Evolutionary conservation across 2,113 vertebrate genomes (phyloP).

Genomic region (Gallinago paraguaiae): DNA sequence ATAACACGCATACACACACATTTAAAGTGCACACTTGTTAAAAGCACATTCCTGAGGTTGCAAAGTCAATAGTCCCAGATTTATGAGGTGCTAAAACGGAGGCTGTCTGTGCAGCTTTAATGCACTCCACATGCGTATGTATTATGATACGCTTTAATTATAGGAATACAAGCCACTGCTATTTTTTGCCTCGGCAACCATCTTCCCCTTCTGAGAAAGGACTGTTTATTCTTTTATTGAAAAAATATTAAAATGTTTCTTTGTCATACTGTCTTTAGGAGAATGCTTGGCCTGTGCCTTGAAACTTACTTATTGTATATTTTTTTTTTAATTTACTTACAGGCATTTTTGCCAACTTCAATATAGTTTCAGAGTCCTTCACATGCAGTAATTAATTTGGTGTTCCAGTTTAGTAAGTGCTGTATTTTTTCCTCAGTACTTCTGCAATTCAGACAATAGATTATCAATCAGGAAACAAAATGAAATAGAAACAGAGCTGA

Average conservation of each 20-base stretch:
- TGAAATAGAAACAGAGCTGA: not conserved
- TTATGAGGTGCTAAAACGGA: not conserved
- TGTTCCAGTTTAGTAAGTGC: not conserved
- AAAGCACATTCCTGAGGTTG: not conserved
- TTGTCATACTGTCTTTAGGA: not conserved
- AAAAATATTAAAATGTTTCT: not conserved
- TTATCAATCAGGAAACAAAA: not conserved
- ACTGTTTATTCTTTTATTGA: not conserved
- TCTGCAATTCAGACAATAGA: not conserved
- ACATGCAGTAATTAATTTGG: not conserved
- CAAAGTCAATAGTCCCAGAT: not conserved
- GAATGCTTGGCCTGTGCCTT: not conserved
- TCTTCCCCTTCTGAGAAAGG: not conserved
- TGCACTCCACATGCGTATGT: accelerated
- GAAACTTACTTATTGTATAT: not conserved
- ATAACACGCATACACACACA: not conserved
- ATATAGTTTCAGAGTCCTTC: not conserved
- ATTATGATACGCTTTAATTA: not conserved
- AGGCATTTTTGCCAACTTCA: not conserved
- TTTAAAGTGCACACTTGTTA: not conserved
- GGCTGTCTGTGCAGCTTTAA: not conserved
- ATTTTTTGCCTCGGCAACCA: not conserved
- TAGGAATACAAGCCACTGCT: not conserved
- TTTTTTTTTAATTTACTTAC: not conserved
- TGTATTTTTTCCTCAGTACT: not conserved